A percentile compares a stretch with the other conserved stretches of the same genome.
Evolutionary conservation across 2,888 invertebrate genomes (phyloP).

Genomic region (Pachycephus smyrnensis): DNA sequence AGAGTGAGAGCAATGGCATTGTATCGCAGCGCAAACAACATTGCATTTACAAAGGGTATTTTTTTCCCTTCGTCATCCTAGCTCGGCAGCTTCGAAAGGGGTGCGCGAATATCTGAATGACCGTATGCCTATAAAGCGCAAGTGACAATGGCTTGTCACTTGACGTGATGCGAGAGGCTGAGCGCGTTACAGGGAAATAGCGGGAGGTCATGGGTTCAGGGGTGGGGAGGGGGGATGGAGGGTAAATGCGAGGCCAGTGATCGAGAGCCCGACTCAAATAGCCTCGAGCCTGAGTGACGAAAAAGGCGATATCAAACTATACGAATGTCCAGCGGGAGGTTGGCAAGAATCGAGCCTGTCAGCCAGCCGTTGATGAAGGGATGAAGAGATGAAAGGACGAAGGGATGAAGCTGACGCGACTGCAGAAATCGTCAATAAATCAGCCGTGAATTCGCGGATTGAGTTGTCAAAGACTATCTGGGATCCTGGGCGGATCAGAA

Average conservation of each 20-base stretch:
- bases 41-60: background rate
- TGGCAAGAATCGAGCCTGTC: background rate
- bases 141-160: slow-evolving; percentile 39
- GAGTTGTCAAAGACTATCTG: background rate
- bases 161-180: slow-evolving; percentile 27
- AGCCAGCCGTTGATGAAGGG: background rate
- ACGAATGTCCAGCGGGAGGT: slow-evolving; percentile 4
- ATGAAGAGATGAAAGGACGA: too few relatives aligned
- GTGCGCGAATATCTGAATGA: slow-evolving; percentile 18
- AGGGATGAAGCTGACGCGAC: background rate
- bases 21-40: background rate
- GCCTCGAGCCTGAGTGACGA: slow-evolving; percentile 1
- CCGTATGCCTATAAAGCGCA: slow-evolving; percentile 23
- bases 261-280: slow-evolving; percentile 8
- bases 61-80: background rate
- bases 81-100: slow-evolving; percentile 22
- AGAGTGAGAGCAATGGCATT: background rate
- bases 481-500: background rate
- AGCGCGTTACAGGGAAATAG: background rate
- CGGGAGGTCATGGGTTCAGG: slow-evolving; percentile 6
- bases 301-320: slow-evolving; percentile 37
- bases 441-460: too few relatives aligned
- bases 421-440: background rate
- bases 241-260: slow-evolving; percentile 7
- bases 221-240: slow-evolving; percentile 11